phyloP scores from a whole-genome alignment of 2,888 invertebrate species.

The Philhelius pedissequus region DNA sequence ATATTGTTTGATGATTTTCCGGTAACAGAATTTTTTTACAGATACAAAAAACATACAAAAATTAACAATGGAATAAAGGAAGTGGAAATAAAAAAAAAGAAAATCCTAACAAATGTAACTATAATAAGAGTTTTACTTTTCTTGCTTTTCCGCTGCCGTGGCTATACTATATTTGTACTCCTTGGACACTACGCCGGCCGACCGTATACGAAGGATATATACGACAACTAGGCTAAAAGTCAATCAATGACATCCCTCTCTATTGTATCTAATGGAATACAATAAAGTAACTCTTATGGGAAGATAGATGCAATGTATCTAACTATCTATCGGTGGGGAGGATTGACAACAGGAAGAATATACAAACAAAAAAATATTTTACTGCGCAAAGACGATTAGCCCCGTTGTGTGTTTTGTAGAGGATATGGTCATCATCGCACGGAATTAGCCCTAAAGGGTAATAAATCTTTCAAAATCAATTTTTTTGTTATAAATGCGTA shows the following conservation, averaged over 20 bases:
- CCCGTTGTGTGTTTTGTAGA: constrained; percentile 34
- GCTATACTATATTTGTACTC: neutral
- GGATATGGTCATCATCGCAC: constrained; percentile 51
- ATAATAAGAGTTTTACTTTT: constrained; percentile 59
- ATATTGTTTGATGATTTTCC: constrained; percentile 66
- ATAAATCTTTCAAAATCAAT: constrained; percentile 62
- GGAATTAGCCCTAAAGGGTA: constrained; percentile 50
- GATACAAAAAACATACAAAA: constrained; percentile 25
- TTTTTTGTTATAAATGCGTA: neutral
- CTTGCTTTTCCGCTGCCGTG: constrained; percentile 39
- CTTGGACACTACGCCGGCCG: constrained; percentile 10
- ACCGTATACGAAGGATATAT: constrained; percentile 5
- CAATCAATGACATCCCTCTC: constrained; percentile 64
- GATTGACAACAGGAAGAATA: neutral
- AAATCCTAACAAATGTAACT: constrained; percentile 66
- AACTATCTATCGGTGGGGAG: neutral
- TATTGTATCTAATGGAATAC: constrained; percentile 55
- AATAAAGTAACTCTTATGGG: constrained; percentile 64
- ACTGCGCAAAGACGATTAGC: constrained; percentile 66
- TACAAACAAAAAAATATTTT: constrained; percentile 46
- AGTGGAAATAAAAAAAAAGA: constrained; percentile 63
- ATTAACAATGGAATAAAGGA: constrained; percentile 65
- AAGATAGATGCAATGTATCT: constrained; percentile 46
- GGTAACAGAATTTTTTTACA: constrained; percentile 51
- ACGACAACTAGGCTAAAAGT: constrained; percentile 52